A percentile compares a stretch with the other conserved stretches of the same genome.
phyloP scores from a whole-genome alignment of 1,140 invertebrate genomes.

The Uloborus diversus region DNA sequence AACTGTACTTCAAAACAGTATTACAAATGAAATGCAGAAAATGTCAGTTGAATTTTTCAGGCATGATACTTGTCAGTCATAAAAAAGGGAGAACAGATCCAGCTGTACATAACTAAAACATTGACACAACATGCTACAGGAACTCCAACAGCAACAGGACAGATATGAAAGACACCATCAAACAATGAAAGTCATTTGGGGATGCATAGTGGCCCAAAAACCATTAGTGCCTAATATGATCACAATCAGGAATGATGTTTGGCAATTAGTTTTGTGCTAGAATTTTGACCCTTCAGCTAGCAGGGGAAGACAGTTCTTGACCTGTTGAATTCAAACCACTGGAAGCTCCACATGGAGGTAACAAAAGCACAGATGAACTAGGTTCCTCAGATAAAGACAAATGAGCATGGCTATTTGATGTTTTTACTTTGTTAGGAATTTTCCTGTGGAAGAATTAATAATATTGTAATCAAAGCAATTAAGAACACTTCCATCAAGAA shows the following conservation, averaged over 20 bases:
- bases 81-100: slow-evolving; percentile 50
- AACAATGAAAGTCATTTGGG: slow-evolving; percentile 51
- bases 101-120: slow-evolving; percentile 55
- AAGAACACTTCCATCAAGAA: too few relatives aligned
- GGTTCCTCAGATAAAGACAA: slow-evolving; percentile 50
- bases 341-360: slow-evolving; percentile 46
- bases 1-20: slow-evolving; percentile 32
- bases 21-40: slow-evolving; percentile 48
- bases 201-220: slow-evolving; percentile 39
- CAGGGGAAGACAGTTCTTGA: slow-evolving; percentile 55
- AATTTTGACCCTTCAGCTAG: slow-evolving; percentile 48
- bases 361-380: slow-evolving; percentile 44
- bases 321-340: slow-evolving; percentile 33
- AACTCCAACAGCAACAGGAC: slow-evolving; percentile 53
- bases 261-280: slow-evolving; percentile 50
- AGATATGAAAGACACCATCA: slow-evolving; percentile 56
- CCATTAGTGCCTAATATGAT: slow-evolving; percentile 42
- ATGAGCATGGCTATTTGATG: slow-evolving; percentile 54
- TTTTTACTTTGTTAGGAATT: slow-evolving; percentile 46
- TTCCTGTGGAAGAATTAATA: slow-evolving; percentile 20
- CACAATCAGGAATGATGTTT: slow-evolving; percentile 55
- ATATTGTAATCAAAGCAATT: too few relatives aligned
- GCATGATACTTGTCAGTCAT: slow-evolving; percentile 38
- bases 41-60: slow-evolving; percentile 24
- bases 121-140: slow-evolving; percentile 50